Evolutionary conservation across 2,888 invertebrate genomes (phyloP), one percentile per base, ranked within the genome.

Genomic region (Dichetophora obliterata): DNA sequence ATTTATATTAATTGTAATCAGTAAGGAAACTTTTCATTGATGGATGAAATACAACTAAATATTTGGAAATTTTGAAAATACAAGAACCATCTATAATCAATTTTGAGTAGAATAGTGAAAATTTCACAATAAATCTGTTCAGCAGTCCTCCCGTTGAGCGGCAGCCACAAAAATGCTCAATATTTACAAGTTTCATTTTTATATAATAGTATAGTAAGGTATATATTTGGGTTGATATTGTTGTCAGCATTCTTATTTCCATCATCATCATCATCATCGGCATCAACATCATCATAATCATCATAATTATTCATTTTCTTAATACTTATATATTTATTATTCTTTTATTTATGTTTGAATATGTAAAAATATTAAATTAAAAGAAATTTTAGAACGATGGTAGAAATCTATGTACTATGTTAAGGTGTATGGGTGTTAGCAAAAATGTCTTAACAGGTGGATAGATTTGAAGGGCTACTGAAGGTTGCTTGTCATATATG

Each of bases 311-410:
- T 27, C 24, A 27, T 27, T 59, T 66, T 63, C 50, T 75, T 72
- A 69, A 75, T 70, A 59, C 68, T 76, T 76, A 71, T 70, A 68
- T 77, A 75, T 80, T 80, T 78, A 78, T 75, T 75, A 69, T 77
- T 73, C 54, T 76, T 76, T 79, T 76, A 75, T 77, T 75, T 78
- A 69, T 54, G 70, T 57, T 75, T 78, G 78, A 78, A 81, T 78
- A 78, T 81, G 63, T 80, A 81, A 80, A 81, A 77, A 77, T 78
- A 77, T 75, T 76, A 78, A 75, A 66, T 66, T 52, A 66, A 66
- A 57, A 43, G 50, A 27, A 59, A 57, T 57, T 75, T 80, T 71
- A 76, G 66, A 76, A 54, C 50, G 75, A 77, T 61, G 57, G 74
- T 63, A 68, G 54, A 52, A 57, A 54, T 77, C 22, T 77, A 69